Evolutionary conservation across 1,140 invertebrate species (phyloP).

Genomic region (Temnothorax curvispinosus): DNA sequence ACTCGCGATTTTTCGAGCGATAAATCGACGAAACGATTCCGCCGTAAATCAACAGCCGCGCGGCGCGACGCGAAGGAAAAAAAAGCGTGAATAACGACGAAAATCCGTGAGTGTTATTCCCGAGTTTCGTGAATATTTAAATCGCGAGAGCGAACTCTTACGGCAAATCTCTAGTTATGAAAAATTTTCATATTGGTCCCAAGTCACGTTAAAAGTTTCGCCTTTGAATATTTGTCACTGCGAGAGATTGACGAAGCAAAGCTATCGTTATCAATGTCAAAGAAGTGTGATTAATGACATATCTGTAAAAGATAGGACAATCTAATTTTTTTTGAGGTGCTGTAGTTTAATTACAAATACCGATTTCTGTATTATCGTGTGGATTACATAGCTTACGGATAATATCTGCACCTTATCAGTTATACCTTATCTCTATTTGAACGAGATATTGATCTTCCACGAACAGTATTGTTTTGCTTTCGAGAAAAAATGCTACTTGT

Average conservation of each 20-base stretch:
- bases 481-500: neutral
- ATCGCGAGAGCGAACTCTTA: neutral
- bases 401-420: conserved; percentile 28
- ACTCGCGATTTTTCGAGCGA: conserved; percentile 58
- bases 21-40: conserved; percentile 65
- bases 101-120: conserved; percentile 54
- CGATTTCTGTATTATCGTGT: conserved; percentile 17
- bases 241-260: neutral
- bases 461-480: conserved; percentile 1
- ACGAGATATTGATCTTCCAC: neutral
- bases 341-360: conserved; percentile 3
- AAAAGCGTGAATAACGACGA: conserved; percentile 52
- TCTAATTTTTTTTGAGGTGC: neutral
- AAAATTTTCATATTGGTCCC: neutral
- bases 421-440: conserved; percentile 22
- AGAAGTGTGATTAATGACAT: neutral
- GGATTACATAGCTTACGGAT: conserved; percentile 15
- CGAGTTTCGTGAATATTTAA: conserved; percentile 37
- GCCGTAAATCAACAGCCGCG: conserved; percentile 51
- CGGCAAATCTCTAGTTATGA: neutral
- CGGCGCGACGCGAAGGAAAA: neutral
- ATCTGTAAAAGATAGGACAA: conserved; percentile 15
- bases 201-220: neutral
- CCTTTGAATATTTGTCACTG: neutral
- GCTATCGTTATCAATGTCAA: neutral